A percentile compares a stretch with the other conserved stretches of the same genome.
Evolutionary conservation across 2,797 vertebrate species (phyloP).

Genomic region (Spinus pinus): DNA sequence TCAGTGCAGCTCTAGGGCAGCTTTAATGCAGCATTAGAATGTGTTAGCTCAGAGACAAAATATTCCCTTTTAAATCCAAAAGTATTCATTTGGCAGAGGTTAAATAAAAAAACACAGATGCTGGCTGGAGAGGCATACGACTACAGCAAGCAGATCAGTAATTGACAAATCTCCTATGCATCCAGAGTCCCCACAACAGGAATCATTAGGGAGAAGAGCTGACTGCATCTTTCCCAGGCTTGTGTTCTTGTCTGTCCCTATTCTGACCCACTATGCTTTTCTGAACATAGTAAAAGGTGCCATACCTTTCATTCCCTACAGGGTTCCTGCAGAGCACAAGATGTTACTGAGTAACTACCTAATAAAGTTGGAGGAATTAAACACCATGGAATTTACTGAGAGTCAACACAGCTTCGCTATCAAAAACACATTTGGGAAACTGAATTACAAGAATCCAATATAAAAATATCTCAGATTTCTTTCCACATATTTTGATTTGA

Average conservation of each 20-base stretch:
- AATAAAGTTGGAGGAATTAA: slow-evolving; percentile 21
- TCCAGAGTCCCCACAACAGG: not conserved
- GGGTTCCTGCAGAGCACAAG: not conserved
- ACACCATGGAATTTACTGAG: slow-evolving; percentile 22
- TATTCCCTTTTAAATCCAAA: slow-evolving; percentile 71
- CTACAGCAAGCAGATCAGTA: slow-evolving; percentile 75
- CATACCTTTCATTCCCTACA: not conserved
- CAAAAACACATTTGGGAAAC: not conserved
- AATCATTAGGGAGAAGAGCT: slow-evolving; percentile 11
- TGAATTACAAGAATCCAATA: not conserved
- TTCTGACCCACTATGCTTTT: not conserved
- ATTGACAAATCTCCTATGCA: slow-evolving; percentile 41
- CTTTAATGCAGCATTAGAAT: slow-evolving; percentile 76
- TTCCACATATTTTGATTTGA: not conserved
- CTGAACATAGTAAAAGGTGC: not conserved
- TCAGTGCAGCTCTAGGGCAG: slow-evolving; percentile 76
- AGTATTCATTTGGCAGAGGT: slow-evolving; percentile 71
- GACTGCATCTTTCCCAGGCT: slow-evolving; percentile 6
- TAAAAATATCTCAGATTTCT: not conserved
- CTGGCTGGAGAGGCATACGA: slow-evolving; percentile 74
- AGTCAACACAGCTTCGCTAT: not conserved
- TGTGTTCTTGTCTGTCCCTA: not conserved
- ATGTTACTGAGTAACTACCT: not conserved
- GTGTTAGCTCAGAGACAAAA: slow-evolving; percentile 69
- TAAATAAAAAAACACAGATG: slow-evolving; percentile 74